These are phyloP conservation scores for Acrocephalus kingi DNA, from an alignment of 2,113 vertebrate genomes.

Conservation along the genomic window DNA sequence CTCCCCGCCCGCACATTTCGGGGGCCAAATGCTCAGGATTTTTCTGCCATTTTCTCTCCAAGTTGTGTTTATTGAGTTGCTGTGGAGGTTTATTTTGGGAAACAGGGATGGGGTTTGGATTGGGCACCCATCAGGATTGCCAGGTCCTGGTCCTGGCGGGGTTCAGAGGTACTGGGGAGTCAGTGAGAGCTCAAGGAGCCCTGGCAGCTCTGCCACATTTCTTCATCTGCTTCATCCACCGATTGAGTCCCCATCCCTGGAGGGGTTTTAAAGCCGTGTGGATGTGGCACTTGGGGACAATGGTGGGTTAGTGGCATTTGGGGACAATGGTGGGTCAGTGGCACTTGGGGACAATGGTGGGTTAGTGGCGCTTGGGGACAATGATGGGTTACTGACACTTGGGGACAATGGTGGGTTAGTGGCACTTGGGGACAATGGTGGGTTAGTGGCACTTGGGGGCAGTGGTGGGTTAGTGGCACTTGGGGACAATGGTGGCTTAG, in stretches of 20 bases:
- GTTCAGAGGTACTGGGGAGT: not conserved
- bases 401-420: not conserved
- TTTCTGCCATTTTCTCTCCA: not conserved
- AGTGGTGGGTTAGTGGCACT: not conserved
- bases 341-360: too few species aligned
- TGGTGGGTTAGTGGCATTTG: too few species aligned
- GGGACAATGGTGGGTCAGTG: not conserved
- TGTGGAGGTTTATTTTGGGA: not conserved
- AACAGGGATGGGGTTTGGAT: accelerated
- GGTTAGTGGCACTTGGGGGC: not conserved
- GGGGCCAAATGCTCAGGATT: not conserved
- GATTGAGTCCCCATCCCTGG: not conserved
- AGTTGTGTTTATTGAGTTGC: accelerated
- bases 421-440: not conserved
- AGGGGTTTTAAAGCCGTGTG: not conserved
- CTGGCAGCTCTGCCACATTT: not conserved
- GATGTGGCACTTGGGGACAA: not conserved
- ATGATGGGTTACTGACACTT: not conserved
- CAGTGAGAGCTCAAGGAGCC: accelerated
- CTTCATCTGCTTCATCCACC: not conserved
- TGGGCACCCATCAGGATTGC: not conserved
- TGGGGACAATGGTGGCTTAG: too few species aligned
- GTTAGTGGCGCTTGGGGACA: not conserved
- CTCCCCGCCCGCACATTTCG: not conserved
- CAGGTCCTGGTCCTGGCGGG: accelerated